These are phyloP conservation scores for Haliaeetus leucogaster DNA, from an alignment of 2,113 vertebrate species.

Conservation along the genomic window DNA sequence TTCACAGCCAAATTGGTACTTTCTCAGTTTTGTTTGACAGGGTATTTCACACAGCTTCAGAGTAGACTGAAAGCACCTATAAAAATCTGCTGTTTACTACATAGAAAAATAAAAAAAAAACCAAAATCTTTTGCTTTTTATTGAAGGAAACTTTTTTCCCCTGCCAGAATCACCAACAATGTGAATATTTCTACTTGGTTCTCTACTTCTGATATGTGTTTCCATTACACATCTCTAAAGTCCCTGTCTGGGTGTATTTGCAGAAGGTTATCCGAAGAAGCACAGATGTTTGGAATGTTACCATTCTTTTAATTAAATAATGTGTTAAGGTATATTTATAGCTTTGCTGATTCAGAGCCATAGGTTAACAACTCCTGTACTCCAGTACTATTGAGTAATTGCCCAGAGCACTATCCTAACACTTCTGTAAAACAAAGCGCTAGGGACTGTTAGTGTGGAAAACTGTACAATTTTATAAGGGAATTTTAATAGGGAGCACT, in stretches of 20 bases:
- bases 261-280: conserved; percentile 6
- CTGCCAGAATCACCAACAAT: not conserved
- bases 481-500: conserved; percentile 16
- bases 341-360: not conserved
- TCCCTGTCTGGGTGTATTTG: not conserved
- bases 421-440: conserved; percentile 22
- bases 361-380: conserved; percentile 32
- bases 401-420: conserved; percentile 25
- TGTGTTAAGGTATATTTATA: not conserved
- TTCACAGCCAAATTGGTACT: conserved; percentile 15
- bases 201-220: not conserved
- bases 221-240: not conserved
- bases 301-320: conserved; percentile 36
- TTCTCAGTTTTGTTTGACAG: conserved; percentile 28
- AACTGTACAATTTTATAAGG: conserved; percentile 16
- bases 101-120: not conserved
- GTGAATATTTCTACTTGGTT: not conserved
- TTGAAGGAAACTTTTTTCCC: not conserved
- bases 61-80: not conserved
- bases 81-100: not conserved
- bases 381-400: not conserved
- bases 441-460: not conserved
- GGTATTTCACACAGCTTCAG: not conserved
- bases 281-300: conserved; percentile 13
- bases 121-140: not conserved